Conservation (phyloP, 1,140 invertebrate species). For the Pemphigus obesinymphae region DNA sequence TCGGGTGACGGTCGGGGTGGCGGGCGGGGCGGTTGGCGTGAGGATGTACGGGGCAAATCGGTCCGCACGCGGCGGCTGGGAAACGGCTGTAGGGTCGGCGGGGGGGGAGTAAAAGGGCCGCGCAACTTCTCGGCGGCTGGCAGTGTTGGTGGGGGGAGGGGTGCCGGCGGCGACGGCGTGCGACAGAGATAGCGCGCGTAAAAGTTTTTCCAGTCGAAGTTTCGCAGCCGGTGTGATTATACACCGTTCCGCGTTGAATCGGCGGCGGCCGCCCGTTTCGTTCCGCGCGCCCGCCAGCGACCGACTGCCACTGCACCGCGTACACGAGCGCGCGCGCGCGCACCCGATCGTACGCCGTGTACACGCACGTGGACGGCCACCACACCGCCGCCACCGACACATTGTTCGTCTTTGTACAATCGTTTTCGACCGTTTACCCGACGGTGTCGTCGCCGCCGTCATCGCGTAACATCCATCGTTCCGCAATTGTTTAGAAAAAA, state of each 20-base stretch:
- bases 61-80: too few relatives aligned
- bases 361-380: constrained; percentile 26
- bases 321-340: neutral
- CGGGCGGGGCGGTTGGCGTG: neutral
- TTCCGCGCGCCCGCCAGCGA: neutral
- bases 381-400: neutral
- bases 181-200: constrained; percentile 38
- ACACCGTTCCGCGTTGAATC: constrained; percentile 20
- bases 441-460: neutral
- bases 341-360: neutral
- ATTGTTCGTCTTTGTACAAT: too few relatives aligned
- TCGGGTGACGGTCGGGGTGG: neutral
- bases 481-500: too few relatives aligned
- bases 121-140: too few relatives aligned
- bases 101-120: too few relatives aligned
- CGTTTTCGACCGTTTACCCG: neutral
- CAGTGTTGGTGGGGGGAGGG: too few relatives aligned
- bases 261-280: constrained; percentile 15
- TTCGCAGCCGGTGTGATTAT: constrained; percentile 41
- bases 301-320: constrained; percentile 17
- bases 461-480: too few relatives aligned
- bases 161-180: constrained; percentile 10
- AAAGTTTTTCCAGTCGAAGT: constrained; percentile 41
- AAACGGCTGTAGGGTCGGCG: neutral
- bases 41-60: neutral